Conservation (phyloP, 2,888 invertebrate genomes). For the Doris montereyensis region DNA sequence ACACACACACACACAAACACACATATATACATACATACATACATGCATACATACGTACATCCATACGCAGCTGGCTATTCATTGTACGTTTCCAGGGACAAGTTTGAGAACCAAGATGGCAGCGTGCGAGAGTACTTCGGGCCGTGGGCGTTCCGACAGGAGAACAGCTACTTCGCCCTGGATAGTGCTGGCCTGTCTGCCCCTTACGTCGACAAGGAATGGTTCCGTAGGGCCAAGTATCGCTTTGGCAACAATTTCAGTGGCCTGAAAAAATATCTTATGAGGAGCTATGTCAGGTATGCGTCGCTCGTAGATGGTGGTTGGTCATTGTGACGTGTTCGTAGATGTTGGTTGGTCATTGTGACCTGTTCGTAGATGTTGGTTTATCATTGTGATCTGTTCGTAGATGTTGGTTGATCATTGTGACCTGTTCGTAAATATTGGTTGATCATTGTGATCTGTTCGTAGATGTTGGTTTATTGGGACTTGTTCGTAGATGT, state of each 20-base stretch:
- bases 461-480: too few relatives aligned
- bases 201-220: constrained; percentile 85
- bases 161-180: constrained; percentile 40
- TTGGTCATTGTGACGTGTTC: not conserved
- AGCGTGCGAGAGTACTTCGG: constrained; percentile 53
- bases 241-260: constrained; percentile 91
- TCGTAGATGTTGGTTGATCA: too few relatives aligned
- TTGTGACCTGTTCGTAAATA: too few relatives aligned
- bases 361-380: too few relatives aligned
- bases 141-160: constrained; percentile 53
- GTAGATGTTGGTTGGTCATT: not conserved
- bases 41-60: too few relatives aligned
- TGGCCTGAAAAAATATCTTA: constrained; percentile 79
- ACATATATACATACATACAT: too few relatives aligned
- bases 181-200: constrained; percentile 48
- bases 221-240: constrained; percentile 88
- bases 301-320: not conserved
- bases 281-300: constrained; percentile 88
- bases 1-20: too few relatives aligned
- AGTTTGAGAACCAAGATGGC: constrained; percentile 80
- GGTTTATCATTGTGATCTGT: too few relatives aligned
- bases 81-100: constrained; percentile 76
- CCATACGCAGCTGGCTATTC: too few relatives aligned
- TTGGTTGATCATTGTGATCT: too few relatives aligned
- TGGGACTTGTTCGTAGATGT: too few relatives aligned